phyloP scores from a whole-genome alignment of 2,113 vertebrate species.

The Hipposideros armiger region DNA sequence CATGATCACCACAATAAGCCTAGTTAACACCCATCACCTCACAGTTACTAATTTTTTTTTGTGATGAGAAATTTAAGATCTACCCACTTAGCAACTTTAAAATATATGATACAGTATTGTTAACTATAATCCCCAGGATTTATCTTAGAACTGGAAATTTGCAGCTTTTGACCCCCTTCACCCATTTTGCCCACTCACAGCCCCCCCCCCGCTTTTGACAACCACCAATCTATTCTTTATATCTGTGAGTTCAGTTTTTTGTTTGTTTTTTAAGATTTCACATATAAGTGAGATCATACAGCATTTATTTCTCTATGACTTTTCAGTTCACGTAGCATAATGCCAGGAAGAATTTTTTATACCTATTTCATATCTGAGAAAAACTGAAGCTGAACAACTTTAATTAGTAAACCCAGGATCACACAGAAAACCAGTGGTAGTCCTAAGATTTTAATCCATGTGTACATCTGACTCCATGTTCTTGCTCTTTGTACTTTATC shows the following conservation, averaged over 20 bases:
- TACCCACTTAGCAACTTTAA: background rate
- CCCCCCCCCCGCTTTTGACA: fast-evolving
- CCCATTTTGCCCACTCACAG: background rate
- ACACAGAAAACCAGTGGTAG: background rate
- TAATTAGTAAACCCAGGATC: background rate
- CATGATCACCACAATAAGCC: background rate
- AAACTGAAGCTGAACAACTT: background rate
- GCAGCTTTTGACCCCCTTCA: background rate
- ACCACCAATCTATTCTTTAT: background rate
- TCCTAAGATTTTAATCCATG: background rate
- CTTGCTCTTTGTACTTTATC: background rate
- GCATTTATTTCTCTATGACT: background rate
- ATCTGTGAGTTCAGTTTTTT: background rate
- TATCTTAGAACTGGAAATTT: background rate
- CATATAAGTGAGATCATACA: background rate
- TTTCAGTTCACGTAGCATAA: background rate
- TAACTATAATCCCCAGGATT: background rate
- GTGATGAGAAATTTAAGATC: background rate
- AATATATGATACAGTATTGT: background rate
- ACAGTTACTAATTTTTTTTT: background rate
- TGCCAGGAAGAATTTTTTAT: background rate
- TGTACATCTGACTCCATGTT: background rate
- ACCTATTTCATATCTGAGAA: background rate
- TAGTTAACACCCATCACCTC: background rate
- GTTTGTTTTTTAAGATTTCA: background rate